Evolutionary conservation across 2,113 vertebrate species (phyloP), one percentile per base, ranked within the genome.

Genomic region (Anseranas semipalmata): DNA sequence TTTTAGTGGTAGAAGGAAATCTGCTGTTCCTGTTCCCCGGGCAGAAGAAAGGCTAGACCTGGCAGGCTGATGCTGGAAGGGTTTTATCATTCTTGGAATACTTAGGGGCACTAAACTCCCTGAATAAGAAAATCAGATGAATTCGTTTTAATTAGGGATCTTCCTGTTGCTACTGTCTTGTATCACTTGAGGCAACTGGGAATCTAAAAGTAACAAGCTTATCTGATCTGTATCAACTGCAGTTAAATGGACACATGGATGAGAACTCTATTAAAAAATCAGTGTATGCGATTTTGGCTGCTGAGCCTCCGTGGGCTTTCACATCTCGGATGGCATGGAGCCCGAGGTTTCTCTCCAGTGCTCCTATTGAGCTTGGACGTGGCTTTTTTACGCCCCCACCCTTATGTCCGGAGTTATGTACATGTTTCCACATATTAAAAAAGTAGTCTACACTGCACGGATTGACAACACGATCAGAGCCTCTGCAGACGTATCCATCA

Each of bases 201-300:
- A 92, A 67, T 89, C 87, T 87, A 21, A 85, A 95, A 93, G 93
- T 85, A 93, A 90, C 94, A 89, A 90, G 93, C 89, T 95, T 94
- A 89, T 93, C 85, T 89, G 92, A 89, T 96, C 88, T 65, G 65
- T 87, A 97, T 91, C 86, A 90, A 73, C 85, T 93, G 73, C 70
- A 90, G 95, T 90, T 95, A 93, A 93, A 94, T 90, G 95, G 96
- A 94, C 96, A 94, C 97, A 85, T 94, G 96, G 94, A 91, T 85
- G 92, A 96, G 75, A 97, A 96, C 95, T 97, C 95, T 95, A 95
- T 96, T 96, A 96, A 96, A 97, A 97, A 95, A 95, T 94, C 91
- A 79, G 84, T 95, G 76, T 90, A 72, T 93, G 95, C 2, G 95
- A 75, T 93, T 95, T 96, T 95, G 96, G 97, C 95, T 96, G 94